Evolutionary conservation across 2,797 vertebrate species (phyloP).

Genomic region (Champsocephalus gunnari): DNA sequence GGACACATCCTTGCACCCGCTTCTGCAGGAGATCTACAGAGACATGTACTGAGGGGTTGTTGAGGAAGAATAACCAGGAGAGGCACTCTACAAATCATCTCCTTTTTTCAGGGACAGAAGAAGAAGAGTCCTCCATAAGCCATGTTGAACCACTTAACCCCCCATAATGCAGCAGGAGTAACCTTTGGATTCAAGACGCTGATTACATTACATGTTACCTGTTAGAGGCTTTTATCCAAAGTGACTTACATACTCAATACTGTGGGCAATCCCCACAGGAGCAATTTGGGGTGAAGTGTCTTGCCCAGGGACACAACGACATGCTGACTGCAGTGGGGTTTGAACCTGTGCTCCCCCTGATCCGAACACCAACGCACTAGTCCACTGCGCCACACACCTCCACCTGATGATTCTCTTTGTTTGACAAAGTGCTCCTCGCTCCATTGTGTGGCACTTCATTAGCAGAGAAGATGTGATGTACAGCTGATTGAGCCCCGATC

Average conservation of each 20-base stretch:
- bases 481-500: slow-evolving; percentile 29
- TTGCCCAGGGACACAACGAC: too few species aligned
- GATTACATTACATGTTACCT: too few species aligned
- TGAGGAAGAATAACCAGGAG: slow-evolving; percentile 19
- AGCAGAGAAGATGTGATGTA: slow-evolving; percentile 25
- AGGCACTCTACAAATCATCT: slow-evolving; percentile 30
- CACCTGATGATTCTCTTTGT: slow-evolving; percentile 19
- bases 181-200: slow-evolving; percentile 21
- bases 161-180: slow-evolving; percentile 36
- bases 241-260: too few species aligned
- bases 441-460: slow-evolving; percentile 27
- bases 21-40: slow-evolving; percentile 97
- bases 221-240: too few species aligned
- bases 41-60: slow-evolving; percentile 93
- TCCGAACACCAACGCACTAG: too few species aligned
- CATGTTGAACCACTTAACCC: slow-evolving; percentile 67
- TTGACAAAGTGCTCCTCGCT: slow-evolving; percentile 38
- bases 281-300: too few species aligned
- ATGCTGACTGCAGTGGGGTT: too few species aligned
- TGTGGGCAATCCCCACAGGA: too few species aligned
- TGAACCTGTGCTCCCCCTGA: too few species aligned
- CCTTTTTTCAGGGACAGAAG: slow-evolving; percentile 45
- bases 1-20: slow-evolving; percentile 93
- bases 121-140: slow-evolving; percentile 50
- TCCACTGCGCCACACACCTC: too few species aligned